phyloP scores from a whole-genome alignment of 2,888 invertebrate species.

The Chymomyza caudatula region DNA sequence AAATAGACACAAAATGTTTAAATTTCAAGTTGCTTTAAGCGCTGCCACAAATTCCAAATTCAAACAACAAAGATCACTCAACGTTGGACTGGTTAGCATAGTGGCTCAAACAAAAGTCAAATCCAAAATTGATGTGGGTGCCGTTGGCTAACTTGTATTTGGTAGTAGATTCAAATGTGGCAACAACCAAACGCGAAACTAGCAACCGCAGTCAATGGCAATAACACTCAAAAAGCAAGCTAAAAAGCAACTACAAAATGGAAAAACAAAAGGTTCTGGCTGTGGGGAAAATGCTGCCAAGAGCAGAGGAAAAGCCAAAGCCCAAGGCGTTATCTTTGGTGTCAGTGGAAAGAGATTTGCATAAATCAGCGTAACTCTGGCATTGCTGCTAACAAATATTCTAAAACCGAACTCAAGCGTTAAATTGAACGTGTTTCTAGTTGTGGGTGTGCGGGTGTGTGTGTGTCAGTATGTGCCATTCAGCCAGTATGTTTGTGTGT shows the following conservation, averaged over 20 bases:
- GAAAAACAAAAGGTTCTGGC: conserved; percentile 31
- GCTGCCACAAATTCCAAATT: not conserved
- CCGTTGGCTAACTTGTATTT: conserved; percentile 18
- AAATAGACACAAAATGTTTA: not conserved
- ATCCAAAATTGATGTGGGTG: conserved; percentile 53
- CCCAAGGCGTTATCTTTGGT: conserved; percentile 52
- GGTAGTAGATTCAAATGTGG: not conserved
- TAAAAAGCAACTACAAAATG: conserved; percentile 25
- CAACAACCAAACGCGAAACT: conserved; percentile 47
- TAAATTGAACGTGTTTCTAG: conserved; percentile 50
- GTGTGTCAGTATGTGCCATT: not conserved
- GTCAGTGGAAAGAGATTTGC: conserved; percentile 43
- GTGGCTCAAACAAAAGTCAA: conserved; percentile 13
- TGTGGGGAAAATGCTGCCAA: conserved; percentile 8
- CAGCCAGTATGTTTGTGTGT: conserved; percentile 6
- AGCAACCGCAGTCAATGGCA: conserved; percentile 50
- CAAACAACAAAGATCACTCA: conserved; percentile 57
- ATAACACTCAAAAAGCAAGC: conserved; percentile 53
- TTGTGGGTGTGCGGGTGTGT: conserved; percentile 3
- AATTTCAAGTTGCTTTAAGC: not conserved
- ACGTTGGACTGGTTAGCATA: conserved; percentile 31
- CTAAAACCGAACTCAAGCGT: conserved; percentile 60
- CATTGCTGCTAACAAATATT: conserved; percentile 8
- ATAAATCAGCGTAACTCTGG: conserved; percentile 49
- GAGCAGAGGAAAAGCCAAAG: conserved; percentile 28